These are phyloP conservation scores for Meiosimyza platycephala DNA, from an alignment of 2,888 invertebrate genomes.

Conservation along the genomic window DNA sequence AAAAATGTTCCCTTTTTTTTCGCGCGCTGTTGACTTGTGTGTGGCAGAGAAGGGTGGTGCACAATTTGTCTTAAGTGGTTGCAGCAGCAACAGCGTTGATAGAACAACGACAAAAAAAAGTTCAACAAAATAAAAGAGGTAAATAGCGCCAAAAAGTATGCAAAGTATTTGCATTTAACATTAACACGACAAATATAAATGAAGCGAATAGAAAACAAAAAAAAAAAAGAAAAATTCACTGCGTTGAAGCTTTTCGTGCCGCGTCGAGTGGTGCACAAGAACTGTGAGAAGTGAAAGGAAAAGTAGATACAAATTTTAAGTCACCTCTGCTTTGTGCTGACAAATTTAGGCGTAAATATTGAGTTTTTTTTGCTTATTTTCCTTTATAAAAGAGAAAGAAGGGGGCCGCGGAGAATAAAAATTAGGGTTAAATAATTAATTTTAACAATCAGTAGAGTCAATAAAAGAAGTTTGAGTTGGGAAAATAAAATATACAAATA, in stretches of 20 bases:
- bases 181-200: conserved; percentile 52
- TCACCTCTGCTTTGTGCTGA: conserved; percentile 56
- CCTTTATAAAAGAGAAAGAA: not conserved
- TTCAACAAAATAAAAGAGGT: conserved; percentile 49
- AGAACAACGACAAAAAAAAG: conserved; percentile 1
- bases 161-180: conserved; percentile 64
- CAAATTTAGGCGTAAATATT: conserved; percentile 61
- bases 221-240: conserved; percentile 1
- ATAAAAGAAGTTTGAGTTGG: conserved; percentile 50
- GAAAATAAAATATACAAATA: no score
- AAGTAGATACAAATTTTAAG: conserved; percentile 19
- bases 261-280: conserved; percentile 9
- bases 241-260: not conserved
- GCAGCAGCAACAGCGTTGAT: conserved; percentile 40
- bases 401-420: conserved; percentile 6
- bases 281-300: conserved; percentile 3
- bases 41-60: conserved; percentile 50
- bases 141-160: conserved; percentile 59
- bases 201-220: conserved; percentile 50
- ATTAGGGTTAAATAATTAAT: conserved; percentile 59
- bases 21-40: conserved; percentile 9
- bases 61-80: conserved; percentile 64
- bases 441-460: conserved; percentile 63
- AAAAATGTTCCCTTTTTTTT: conserved; percentile 35
- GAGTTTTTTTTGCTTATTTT: conserved; percentile 52